Conservation (phyloP, 2,888 invertebrate species). For the Helobdella robusta region DNA sequence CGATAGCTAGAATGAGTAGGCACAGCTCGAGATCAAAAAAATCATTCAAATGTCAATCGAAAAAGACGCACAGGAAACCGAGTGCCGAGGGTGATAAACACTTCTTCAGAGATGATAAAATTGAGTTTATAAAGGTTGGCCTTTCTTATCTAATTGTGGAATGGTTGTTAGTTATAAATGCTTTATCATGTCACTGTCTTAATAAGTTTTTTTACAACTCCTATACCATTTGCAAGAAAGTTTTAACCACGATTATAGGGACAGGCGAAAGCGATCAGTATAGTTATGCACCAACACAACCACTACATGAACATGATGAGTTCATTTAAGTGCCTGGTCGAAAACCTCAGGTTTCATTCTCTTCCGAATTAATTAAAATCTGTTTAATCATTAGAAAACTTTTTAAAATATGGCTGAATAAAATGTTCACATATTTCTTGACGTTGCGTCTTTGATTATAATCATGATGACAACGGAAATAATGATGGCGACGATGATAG, state of each 20-base stretch:
- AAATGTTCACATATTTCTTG: too few species aligned
- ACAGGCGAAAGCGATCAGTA: slow-evolving; percentile 14
- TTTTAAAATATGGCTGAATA: too few species aligned
- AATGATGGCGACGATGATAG: too few species aligned
- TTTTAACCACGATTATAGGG: slow-evolving; percentile 1
- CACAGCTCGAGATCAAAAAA: neutral
- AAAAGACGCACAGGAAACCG: neutral
- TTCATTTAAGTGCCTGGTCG: neutral
- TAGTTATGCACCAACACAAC: slow-evolving; percentile 13
- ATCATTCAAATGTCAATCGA: neutral
- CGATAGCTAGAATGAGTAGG: neutral
- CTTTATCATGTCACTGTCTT: too few species aligned
- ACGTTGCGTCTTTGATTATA: too few species aligned
- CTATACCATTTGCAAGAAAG: too few species aligned
- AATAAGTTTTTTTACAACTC: too few species aligned
- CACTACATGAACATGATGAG: slow-evolving; percentile 15
- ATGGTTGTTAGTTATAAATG: too few species aligned
- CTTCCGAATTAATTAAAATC: too few species aligned
- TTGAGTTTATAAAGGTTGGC: slow-evolving; percentile 19
- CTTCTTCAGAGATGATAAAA: slow-evolving; percentile 16
- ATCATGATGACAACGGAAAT: too few species aligned
- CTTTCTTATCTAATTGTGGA: neutral
- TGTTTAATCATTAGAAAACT: too few species aligned
- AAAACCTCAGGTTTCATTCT: too few species aligned
- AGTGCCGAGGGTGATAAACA: neutral